Conservation (phyloP, 2,113 vertebrate genomes). For the Callipepla californica region DNA sequence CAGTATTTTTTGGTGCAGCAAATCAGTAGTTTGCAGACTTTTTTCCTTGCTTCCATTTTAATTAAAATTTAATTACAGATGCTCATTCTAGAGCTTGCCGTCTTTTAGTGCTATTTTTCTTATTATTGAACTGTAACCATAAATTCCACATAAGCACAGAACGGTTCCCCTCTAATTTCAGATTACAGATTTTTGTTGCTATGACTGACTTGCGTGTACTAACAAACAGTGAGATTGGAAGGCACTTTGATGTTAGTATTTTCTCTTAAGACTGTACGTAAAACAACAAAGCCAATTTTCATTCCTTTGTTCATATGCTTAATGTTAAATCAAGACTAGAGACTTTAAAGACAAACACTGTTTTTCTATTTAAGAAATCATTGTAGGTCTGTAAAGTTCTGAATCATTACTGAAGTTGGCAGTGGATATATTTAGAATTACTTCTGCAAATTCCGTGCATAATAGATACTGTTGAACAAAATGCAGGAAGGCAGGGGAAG, state of each 20-base stretch:
- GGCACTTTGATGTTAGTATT: constrained; percentile 37
- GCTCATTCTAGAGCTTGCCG: constrained; percentile 38
- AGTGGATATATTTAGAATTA: neutral
- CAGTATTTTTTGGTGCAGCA: constrained; percentile 6
- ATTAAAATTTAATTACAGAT: constrained; percentile 60
- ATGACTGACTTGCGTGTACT: constrained; percentile 71
- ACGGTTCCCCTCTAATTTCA: constrained; percentile 79
- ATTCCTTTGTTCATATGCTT: neutral
- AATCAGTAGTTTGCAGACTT: neutral
- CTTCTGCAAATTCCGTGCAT: neutral
- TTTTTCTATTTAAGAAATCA: neutral
- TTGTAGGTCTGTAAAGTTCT: neutral
- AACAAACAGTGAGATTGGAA: constrained; percentile 46
- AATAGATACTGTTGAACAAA: neutral
- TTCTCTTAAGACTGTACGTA: constrained; percentile 34
- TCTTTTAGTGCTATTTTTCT: constrained; percentile 64
- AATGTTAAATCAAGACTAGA: neutral
- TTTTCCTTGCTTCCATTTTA: constrained; percentile 23
- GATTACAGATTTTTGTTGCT: constrained; percentile 73
- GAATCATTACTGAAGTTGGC: neutral
- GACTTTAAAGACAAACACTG: neutral
- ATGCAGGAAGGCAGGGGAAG: constrained; percentile 21
- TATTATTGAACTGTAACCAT: constrained; percentile 48
- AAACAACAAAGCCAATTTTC: neutral
- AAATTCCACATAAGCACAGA: constrained; percentile 51